Percentiles rank a stretch among this genome's conserved stretches.
These are phyloP conservation scores for Caloenas nicobarica DNA, from an alignment of 2,113 vertebrate genomes.

Conservation along the genomic window DNA sequence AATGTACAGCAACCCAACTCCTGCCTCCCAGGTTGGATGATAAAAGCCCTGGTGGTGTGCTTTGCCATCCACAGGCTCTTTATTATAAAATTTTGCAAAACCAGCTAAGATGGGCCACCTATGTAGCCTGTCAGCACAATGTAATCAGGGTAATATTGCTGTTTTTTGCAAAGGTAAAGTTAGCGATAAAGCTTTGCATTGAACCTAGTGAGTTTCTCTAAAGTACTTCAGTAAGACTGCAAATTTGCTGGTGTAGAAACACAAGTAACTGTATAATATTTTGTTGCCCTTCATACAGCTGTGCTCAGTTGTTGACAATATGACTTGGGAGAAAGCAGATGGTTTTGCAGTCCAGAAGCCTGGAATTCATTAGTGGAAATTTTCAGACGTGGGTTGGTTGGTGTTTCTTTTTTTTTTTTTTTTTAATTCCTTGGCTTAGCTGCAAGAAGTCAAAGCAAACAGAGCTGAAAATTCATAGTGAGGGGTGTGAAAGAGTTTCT, in stretches of 20 bases:
- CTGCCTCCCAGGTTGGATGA: not conserved
- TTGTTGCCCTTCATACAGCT: constrained; percentile 53
- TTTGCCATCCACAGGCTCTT: not conserved
- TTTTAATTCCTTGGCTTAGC: constrained; percentile 21
- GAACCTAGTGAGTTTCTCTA: not conserved
- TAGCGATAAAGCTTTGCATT: not conserved
- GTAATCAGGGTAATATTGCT: not conserved
- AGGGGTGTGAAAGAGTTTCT: constrained; percentile 40
- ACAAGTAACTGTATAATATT: constrained; percentile 19
- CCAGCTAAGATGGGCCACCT: rapidly evolving
- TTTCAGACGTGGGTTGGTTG: constrained; percentile 39
- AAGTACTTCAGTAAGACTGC: not conserved
- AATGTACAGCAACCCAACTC: not conserved
- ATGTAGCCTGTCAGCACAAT: not conserved
- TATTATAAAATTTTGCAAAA: not conserved
- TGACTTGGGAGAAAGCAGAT: constrained; percentile 47
- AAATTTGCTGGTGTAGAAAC: not conserved
- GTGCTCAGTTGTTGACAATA: constrained; percentile 62
- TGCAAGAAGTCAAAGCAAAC: constrained; percentile 62
- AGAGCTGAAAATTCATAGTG: constrained; percentile 38
- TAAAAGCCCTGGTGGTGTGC: not conserved
- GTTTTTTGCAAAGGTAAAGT: not conserved
- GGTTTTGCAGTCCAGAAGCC: constrained; percentile 42
- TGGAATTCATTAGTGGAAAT: constrained; percentile 72
- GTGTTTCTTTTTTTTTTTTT: not conserved